A percentile compares a stretch with the other conserved stretches of the same genome.
phyloP scores from a whole-genome alignment of 2,888 invertebrate species.

The Agriopis leucophaearia region DNA sequence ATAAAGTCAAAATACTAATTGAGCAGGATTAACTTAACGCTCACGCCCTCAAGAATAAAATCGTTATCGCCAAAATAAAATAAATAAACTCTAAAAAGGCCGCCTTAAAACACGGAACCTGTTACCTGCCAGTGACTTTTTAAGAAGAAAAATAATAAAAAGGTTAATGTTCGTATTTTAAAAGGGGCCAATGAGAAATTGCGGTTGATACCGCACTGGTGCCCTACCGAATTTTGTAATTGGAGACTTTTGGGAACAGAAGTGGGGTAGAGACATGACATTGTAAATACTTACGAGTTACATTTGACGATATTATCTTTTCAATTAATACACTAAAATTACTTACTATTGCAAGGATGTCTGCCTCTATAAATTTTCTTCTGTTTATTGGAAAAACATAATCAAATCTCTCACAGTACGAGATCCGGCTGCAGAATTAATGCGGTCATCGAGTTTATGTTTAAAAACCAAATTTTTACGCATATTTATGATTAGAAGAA shows the following conservation, averaged over 20 bases:
- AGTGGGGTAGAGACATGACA: conserved; percentile 37
- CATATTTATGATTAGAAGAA: no score
- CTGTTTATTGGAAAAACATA: no score
- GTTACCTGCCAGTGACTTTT: conserved; percentile 52
- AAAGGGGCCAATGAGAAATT: conserved; percentile 78
- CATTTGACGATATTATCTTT: no score
- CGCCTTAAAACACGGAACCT: conserved; percentile 55
- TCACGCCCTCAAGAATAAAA: conserved; percentile 40
- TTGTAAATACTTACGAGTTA: no score
- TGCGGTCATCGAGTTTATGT: no score
- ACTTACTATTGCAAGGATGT: no score
- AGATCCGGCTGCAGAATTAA: no score
- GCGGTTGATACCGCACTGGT: conserved; percentile 66
- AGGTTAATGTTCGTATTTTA: conserved; percentile 62
- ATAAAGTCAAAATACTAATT: conserved; percentile 38
- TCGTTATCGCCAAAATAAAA: conserved; percentile 44
- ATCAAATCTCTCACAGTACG: no score
- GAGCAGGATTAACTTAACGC: conserved; percentile 30
- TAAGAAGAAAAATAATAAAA: conserved; percentile 56
- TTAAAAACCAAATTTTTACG: no score
- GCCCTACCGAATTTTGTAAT: conserved; percentile 81
- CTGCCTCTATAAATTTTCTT: no score
- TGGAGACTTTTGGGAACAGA: conserved; percentile 58
- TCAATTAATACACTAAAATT: no score
- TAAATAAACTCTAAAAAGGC: conserved; percentile 44